These are phyloP conservation scores for Apis dorsata DNA, from an alignment of 1,140 invertebrate genomes.

Conservation along the genomic window DNA sequence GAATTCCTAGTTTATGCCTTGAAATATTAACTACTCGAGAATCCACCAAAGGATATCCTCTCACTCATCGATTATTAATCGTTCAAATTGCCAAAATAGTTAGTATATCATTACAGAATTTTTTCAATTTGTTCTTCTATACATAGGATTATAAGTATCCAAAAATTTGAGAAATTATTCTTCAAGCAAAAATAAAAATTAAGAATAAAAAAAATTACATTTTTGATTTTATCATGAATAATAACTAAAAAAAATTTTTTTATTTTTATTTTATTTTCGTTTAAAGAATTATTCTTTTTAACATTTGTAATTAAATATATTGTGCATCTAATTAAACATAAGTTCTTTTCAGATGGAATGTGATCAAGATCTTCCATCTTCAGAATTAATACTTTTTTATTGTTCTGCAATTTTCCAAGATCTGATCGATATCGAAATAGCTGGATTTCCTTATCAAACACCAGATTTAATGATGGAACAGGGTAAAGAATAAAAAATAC, in stretches of 20 bases:
- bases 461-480: slow-evolving; percentile 74
- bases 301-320: no score
- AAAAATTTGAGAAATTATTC: no score
- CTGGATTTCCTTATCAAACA: slow-evolving; percentile 63
- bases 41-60: slow-evolving; percentile 70
- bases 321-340: background rate
- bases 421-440: slow-evolving; percentile 65
- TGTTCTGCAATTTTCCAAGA: slow-evolving; percentile 71
- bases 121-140: background rate
- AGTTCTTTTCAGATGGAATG: slow-evolving; percentile 61
- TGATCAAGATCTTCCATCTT: slow-evolving; percentile 30
- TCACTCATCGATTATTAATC: slow-evolving; percentile 73
- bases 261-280: no score
- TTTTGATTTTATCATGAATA: no score
- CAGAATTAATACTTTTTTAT: slow-evolving; percentile 60
- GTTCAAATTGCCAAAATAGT: slow-evolving; percentile 66
- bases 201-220: no score
- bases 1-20: slow-evolving; percentile 52
- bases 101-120: slow-evolving; percentile 1
- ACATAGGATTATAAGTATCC: no score
- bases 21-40: slow-evolving; percentile 64
- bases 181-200: no score
- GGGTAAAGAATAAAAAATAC: slow-evolving; percentile 57
- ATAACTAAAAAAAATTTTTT: background rate
- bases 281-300: no score